Conservation (phyloP, 2,113 vertebrate genomes). For the Amia ocellicauda region DNA sequence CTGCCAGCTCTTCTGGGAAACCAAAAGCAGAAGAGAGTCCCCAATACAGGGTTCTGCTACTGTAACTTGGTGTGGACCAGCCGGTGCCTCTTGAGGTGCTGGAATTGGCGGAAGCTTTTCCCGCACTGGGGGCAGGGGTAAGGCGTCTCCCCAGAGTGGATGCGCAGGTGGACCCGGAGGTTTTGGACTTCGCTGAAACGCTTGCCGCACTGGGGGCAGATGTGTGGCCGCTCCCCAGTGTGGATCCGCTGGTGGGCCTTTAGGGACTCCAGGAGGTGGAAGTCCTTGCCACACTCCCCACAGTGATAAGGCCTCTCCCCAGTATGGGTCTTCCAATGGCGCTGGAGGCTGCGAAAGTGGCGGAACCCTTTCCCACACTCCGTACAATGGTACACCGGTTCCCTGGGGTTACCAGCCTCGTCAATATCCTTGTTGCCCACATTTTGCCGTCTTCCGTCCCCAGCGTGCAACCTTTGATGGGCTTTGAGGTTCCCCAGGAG, state of each 20-base stretch:
- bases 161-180: slow-evolving; percentile 24
- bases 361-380: no score
- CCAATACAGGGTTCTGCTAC: no score
- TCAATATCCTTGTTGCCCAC: no score
- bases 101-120: slow-evolving; percentile 41
- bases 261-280: neutral
- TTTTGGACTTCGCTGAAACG: neutral
- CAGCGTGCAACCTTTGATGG: no score
- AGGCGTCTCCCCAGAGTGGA: slow-evolving; percentile 39
- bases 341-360: no score
- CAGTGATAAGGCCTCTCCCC: slow-evolving; percentile 14
- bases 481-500: no score
- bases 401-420: no score
- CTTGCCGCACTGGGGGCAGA: slow-evolving; percentile 20
- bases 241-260: neutral
- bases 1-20: no score
- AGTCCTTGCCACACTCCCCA: neutral
- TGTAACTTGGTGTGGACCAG: slow-evolving; percentile 24
- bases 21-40: no score
- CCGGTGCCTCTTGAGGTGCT: slow-evolving; percentile 28
- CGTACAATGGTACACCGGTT: no score
- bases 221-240: neutral
- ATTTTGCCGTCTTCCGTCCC: no score
- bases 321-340: no score
- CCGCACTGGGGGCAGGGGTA: slow-evolving; percentile 41